These are phyloP conservation scores for Scytalopus superciliaris DNA, from an alignment of 2,113 vertebrate species.

Conservation along the genomic window DNA sequence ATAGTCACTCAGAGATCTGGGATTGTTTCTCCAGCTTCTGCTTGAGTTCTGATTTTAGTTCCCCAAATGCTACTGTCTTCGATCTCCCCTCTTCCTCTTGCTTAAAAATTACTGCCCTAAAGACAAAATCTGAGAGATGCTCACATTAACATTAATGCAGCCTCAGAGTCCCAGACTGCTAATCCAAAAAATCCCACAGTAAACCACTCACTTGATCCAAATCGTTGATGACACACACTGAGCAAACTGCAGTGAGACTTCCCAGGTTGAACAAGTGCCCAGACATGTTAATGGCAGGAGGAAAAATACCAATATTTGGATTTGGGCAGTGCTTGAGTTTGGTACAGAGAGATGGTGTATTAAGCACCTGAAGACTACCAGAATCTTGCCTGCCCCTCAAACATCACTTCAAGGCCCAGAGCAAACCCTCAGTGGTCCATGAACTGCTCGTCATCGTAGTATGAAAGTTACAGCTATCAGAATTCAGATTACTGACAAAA, in stretches of 20 bases:
- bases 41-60: background rate
- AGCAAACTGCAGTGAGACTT: background rate
- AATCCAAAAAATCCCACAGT: background rate
- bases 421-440: background rate
- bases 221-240: background rate
- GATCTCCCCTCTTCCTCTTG: background rate
- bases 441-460: background rate
- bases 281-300: background rate
- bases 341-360: background rate
- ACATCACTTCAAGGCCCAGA: background rate
- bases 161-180: background rate
- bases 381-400: background rate
- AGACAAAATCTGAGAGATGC: background rate
- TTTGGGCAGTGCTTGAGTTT: background rate
- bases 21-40: background rate
- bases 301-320: background rate
- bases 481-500: background rate
- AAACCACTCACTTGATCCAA: background rate
- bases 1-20: background rate
- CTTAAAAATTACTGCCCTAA: constrained; percentile 14
- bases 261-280: background rate
- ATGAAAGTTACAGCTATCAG: background rate
- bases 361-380: background rate
- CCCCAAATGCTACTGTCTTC: background rate
- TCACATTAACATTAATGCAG: background rate